These are phyloP conservation scores for Pantherophis vulpinus DNA, from an alignment of 2,797 vertebrate genomes.

Conservation along the genomic window DNA sequence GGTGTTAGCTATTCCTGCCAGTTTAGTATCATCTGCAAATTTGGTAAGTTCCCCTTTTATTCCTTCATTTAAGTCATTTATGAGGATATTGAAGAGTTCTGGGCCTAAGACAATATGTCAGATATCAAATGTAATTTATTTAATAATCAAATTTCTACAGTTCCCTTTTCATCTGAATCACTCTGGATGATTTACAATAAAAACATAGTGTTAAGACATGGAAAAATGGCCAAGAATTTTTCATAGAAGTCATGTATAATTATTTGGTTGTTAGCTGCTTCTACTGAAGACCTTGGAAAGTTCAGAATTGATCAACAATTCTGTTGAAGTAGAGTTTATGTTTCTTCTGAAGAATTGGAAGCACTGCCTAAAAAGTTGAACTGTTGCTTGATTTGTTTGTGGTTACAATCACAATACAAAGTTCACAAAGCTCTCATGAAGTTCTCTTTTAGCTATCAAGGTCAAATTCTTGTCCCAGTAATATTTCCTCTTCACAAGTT, in stretches of 20 bases:
- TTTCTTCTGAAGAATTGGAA: neutral
- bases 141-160: neutral
- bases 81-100: too few relatives aligned
- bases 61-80: too few relatives aligned
- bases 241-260: neutral
- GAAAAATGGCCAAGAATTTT: neutral
- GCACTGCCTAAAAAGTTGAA: neutral
- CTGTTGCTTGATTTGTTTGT: neutral
- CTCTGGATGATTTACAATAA: neutral
- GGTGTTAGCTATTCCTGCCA: too few relatives aligned
- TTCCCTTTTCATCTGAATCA: neutral
- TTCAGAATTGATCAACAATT: neutral
- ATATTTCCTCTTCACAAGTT: neutral
- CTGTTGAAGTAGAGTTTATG: neutral
- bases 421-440: neutral
- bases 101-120: too few relatives aligned
- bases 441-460: neutral
- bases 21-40: too few relatives aligned
- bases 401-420: neutral
- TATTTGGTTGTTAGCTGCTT: too few relatives aligned
- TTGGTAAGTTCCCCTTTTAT: too few relatives aligned
- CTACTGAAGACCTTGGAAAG: neutral
- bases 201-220: neutral
- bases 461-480: neutral
- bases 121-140: neutral